A percentile compares a stretch with the other conserved stretches of the same genome.
These are phyloP conservation scores for Eulimnadia texana DNA, from an alignment of 1,140 invertebrate genomes.

Conservation along the genomic window DNA sequence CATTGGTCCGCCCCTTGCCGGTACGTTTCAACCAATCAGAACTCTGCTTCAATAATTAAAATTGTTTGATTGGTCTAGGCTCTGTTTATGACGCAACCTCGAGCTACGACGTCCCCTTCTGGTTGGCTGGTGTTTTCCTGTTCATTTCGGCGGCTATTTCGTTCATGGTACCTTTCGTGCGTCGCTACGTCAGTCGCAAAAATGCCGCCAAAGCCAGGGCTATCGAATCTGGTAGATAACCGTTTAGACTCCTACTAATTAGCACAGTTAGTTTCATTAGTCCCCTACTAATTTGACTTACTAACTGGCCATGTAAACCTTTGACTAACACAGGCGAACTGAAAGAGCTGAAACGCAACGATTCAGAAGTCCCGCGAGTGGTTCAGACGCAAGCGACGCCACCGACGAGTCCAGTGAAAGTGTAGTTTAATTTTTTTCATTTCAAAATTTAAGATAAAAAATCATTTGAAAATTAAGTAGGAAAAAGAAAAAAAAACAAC, in stretches of 20 bases:
- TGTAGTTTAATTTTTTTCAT: neutral
- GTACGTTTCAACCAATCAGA: constrained; percentile 40
- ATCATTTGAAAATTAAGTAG: too few species aligned
- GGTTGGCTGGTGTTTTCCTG: constrained; percentile 78
- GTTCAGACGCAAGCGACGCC: neutral
- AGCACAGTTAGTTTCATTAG: neutral
- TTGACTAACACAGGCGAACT: neutral
- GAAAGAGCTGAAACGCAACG: neutral
- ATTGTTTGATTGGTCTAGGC: too few species aligned
- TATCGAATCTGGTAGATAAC: neutral
- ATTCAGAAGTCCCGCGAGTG: neutral
- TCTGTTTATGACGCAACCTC: constrained; percentile 73
- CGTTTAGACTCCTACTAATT: neutral
- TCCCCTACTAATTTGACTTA: neutral
- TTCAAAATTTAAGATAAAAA: neutral
- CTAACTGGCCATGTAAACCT: neutral
- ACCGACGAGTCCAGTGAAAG: neutral
- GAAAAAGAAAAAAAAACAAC: neutral
- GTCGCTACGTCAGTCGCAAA: constrained; percentile 36
- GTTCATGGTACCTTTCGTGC: constrained; percentile 63
- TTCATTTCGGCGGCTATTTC: constrained; percentile 66
- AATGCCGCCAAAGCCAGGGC: constrained; percentile 22
- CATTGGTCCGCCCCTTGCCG: constrained; percentile 47
- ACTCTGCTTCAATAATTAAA: too few species aligned
- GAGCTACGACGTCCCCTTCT: constrained; percentile 78